phyloP scores from a whole-genome alignment of 2,888 invertebrate species.

The Therioaphis trifolii region DNA sequence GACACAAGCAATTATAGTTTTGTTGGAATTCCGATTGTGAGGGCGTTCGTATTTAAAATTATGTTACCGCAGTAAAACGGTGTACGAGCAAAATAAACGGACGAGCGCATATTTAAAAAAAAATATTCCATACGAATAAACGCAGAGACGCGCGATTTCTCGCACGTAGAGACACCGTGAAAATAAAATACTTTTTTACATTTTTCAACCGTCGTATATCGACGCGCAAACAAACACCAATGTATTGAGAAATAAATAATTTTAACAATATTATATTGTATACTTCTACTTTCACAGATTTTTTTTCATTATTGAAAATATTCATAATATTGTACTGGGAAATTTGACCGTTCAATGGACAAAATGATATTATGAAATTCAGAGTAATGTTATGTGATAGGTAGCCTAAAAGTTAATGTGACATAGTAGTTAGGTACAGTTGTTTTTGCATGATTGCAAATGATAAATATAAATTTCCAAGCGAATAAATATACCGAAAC shows the following conservation, averaged over 20 bases:
- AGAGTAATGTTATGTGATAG: neutral
- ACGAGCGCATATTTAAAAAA: too few relatives aligned
- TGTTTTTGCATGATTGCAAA: neutral
- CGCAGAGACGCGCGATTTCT: neutral
- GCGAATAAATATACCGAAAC: too few relatives aligned
- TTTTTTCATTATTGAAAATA: neutral
- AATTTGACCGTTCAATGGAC: neutral
- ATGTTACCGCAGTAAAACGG: neutral
- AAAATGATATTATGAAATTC: neutral
- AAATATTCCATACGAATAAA: too few relatives aligned
- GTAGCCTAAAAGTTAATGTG: neutral
- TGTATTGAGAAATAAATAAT: neutral
- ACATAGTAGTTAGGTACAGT: neutral
- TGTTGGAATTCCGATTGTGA: neutral
- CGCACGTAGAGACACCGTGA: neutral
- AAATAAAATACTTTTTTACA: neutral
- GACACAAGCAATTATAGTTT: neutral
- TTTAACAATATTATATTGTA: neutral
- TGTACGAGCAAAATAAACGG: neutral
- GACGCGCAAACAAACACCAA: neutral
- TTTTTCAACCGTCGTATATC: neutral
- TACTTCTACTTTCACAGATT: neutral
- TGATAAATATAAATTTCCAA: too few relatives aligned
- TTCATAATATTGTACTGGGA: neutral
- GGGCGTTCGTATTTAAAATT: neutral